phyloP scores from a whole-genome alignment of 2,888 invertebrate genomes.

The Hirtodrosophila duncani region DNA sequence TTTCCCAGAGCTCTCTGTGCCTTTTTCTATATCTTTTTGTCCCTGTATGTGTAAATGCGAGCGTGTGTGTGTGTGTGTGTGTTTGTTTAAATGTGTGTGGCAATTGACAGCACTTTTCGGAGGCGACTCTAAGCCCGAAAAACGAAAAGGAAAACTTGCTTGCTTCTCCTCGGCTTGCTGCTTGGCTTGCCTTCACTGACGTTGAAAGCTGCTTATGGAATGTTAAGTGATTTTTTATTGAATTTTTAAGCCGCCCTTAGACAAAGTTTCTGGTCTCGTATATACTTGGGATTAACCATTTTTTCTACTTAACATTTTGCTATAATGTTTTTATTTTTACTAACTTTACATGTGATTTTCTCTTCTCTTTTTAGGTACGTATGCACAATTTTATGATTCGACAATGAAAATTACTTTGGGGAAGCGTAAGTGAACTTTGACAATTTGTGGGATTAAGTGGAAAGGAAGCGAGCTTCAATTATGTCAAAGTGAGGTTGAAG shows the following conservation, averaged over 20 bases:
- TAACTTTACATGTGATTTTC: constrained; percentile 25
- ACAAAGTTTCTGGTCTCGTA: too few species aligned
- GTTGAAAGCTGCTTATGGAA: constrained; percentile 40
- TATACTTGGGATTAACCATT: constrained; percentile 5
- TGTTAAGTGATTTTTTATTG: constrained; percentile 49
- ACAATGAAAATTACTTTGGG: background rate
- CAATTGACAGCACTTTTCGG: too few species aligned
- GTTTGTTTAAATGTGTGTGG: background rate
- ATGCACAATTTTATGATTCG: constrained; percentile 33
- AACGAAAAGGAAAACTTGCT: too few species aligned
- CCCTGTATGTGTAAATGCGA: constrained; percentile 3
- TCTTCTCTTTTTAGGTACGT: constrained; percentile 58
- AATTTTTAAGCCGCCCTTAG: constrained; percentile 32
- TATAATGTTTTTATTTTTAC: constrained; percentile 4
- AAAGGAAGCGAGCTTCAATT: background rate
- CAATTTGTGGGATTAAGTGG: constrained; percentile 3
- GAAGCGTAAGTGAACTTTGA: constrained; percentile 8
- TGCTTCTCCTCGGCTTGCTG: too few species aligned
- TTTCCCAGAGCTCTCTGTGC: constrained; percentile 10
- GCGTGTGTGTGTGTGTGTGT: constrained; percentile 3
- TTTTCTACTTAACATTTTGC: background rate
- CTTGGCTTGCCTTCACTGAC: background rate
- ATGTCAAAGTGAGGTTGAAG: background rate
- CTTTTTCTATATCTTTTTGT: background rate
- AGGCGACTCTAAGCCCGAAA: too few species aligned